Conservation (phyloP, 2,888 invertebrate genomes). For the Pocota personata region DNA sequence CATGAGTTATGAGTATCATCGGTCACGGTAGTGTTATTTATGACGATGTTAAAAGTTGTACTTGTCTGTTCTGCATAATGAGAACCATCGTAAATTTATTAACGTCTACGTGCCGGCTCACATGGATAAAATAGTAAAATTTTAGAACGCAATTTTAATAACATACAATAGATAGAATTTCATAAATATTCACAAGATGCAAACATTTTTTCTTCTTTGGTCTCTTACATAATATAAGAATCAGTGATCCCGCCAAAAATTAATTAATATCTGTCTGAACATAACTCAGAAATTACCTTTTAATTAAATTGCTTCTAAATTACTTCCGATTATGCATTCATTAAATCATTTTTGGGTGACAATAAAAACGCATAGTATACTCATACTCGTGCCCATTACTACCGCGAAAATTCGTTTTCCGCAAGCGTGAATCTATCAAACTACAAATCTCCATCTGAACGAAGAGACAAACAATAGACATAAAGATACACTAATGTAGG, state of each 20-base stretch:
- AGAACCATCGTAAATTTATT: too few relatives aligned
- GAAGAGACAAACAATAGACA: background rate
- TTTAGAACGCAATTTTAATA: too few relatives aligned
- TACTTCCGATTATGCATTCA: conserved; percentile 55
- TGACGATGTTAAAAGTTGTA: too few relatives aligned
- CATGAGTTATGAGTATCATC: too few relatives aligned
- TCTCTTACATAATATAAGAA: too few relatives aligned
- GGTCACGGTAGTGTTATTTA: too few relatives aligned
- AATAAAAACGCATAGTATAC: conserved; percentile 11
- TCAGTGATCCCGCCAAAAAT: background rate
- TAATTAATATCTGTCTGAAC: background rate
- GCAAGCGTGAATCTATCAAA: background rate
- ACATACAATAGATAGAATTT: too few relatives aligned
- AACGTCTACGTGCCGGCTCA: too few relatives aligned
- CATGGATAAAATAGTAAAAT: too few relatives aligned
- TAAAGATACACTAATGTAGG: conserved; percentile 1
- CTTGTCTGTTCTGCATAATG: too few relatives aligned
- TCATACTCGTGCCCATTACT: conserved; percentile 9
- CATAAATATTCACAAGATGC: too few relatives aligned
- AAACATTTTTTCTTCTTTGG: too few relatives aligned
- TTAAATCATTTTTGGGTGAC: conserved; percentile 24
- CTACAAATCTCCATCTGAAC: background rate
- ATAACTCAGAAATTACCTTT: background rate
- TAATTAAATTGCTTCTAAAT: background rate
- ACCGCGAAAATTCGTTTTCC: background rate